Percentiles rank a stretch among this genome's conserved stretches.
These are phyloP conservation scores for Poeciliopsis paucimaculata DNA, from an alignment of 2,797 vertebrate species.

Conservation along the genomic window DNA sequence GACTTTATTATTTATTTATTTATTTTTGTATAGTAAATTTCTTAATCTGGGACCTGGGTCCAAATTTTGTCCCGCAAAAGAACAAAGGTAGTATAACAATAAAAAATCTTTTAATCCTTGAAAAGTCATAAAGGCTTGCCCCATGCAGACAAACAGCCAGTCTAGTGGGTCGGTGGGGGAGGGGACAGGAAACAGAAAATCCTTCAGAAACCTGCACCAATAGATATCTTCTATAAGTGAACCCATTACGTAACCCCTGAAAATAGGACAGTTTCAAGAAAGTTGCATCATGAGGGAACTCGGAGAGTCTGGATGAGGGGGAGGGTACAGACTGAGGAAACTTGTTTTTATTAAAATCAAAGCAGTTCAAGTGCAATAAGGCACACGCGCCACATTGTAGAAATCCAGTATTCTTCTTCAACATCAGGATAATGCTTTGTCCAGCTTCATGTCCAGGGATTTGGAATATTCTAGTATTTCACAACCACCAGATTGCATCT, in stretches of 20 bases:
- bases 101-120: no score
- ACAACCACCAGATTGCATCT: neutral
- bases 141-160: neutral
- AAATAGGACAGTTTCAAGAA: neutral
- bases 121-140: neutral
- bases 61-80: no score
- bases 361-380: neutral
- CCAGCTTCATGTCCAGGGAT: neutral
- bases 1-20: no score
- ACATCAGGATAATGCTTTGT: neutral
- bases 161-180: slow-evolving; percentile 4
- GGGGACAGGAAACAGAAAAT: slow-evolving; percentile 62
- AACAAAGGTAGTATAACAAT: no score
- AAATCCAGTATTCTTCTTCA: neutral
- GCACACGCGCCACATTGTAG: neutral
- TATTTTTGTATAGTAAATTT: no score
- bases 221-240: neutral
- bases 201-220: slow-evolving; percentile 17
- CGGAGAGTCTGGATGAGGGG: neutral
- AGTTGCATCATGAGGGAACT: neutral
- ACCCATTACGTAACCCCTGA: neutral
- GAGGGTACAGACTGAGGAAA: neutral
- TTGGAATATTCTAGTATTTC: neutral
- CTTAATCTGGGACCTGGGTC: no score
- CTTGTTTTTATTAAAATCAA: neutral